Evolutionary conservation across 2,113 vertebrate genomes (phyloP).

Genomic region (Ptilonorhynchus violaceus): DNA sequence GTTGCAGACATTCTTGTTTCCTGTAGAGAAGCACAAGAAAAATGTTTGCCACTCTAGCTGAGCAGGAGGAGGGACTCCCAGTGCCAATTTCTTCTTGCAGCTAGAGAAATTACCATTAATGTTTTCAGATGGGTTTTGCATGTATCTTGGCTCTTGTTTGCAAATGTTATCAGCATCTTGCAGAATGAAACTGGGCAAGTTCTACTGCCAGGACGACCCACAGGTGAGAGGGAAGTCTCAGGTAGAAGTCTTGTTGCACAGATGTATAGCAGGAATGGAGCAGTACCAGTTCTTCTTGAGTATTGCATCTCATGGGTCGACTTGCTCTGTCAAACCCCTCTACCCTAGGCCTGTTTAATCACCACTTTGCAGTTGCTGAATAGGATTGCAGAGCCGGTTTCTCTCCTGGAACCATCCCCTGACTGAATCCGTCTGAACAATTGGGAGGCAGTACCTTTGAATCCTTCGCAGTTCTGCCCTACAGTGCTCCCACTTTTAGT

Average conservation of each 20-base stretch:
- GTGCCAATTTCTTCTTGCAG: not conserved
- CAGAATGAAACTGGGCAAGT: conserved; percentile 14
- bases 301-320: not conserved
- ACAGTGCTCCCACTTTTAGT: not conserved
- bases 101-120: not conserved
- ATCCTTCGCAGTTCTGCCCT: not conserved
- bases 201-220: not conserved
- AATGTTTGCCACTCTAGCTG: not conserved
- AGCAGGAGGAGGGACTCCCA: not conserved
- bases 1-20: not conserved
- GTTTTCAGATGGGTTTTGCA: not conserved
- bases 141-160: not conserved
- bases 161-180: not conserved
- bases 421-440: not conserved
- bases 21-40: not conserved
- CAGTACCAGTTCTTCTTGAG: not conserved
- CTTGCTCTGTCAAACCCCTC: not conserved
- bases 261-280: not conserved
- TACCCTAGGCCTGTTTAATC: not conserved
- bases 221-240: not conserved
- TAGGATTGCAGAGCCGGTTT: not conserved
- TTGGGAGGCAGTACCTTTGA: not conserved
- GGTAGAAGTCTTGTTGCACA: not conserved
- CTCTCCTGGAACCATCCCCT: not conserved
- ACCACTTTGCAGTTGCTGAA: not conserved